Conservation (phyloP, 2,797 vertebrate genomes). For the Yasuhikotakia modesta region DNA sequence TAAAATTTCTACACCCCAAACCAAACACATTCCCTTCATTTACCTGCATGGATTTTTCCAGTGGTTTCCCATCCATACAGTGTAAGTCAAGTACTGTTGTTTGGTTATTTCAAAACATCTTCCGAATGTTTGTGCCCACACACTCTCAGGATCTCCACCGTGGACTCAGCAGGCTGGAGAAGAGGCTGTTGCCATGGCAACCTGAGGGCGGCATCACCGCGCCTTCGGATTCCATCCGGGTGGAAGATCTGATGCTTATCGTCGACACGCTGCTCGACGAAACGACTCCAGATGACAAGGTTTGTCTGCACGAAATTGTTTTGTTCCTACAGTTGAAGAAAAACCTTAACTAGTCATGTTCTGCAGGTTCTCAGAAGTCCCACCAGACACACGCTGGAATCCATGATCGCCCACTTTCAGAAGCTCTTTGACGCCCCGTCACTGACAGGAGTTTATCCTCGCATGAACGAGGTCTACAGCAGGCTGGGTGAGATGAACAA, state of each 20-base stretch:
- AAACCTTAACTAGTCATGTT: background rate
- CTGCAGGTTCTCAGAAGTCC: constrained; percentile 73
- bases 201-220: constrained; percentile 51
- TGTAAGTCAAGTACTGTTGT: too few species aligned
- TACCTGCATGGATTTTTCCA: too few species aligned
- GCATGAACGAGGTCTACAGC: constrained; percentile 89
- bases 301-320: background rate
- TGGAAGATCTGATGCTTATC: constrained; percentile 83
- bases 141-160: constrained; percentile 77
- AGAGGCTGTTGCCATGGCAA: constrained; percentile 78
- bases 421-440: constrained; percentile 86
- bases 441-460: constrained; percentile 82
- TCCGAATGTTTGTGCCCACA: background rate
- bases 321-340: constrained; percentile 24
- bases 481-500: constrained; percentile 86
- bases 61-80: too few species aligned
- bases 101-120: too few species aligned
- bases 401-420: constrained; percentile 89
- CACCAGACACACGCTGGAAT: constrained; percentile 75
- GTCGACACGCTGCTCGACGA: constrained; percentile 85
- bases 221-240: constrained; percentile 66
- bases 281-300: constrained; percentile 64
- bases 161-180: constrained; percentile 73
- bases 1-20: background rate
- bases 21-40: too few species aligned